Evolutionary conservation across 2,797 vertebrate species (phyloP).

Genomic region (Danio jaintianensis): DNA sequence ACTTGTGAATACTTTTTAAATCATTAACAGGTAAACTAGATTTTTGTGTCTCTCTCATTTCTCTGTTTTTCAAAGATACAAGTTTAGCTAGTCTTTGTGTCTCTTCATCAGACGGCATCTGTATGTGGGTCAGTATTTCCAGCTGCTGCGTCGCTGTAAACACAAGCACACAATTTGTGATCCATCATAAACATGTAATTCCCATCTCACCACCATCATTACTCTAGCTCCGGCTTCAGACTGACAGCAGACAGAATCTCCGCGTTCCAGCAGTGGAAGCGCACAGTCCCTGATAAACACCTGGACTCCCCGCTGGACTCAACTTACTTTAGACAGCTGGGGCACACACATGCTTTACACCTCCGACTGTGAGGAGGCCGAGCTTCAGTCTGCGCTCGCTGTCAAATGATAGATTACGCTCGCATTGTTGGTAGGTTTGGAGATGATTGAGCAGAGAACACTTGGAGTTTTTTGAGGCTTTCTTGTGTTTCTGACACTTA

Average conservation of each 20-base stretch:
- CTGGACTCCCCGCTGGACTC: slow-evolving; percentile 24
- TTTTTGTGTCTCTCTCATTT: background rate
- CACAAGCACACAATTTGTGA: background rate
- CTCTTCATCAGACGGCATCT: background rate
- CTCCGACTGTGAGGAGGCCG: slow-evolving; percentile 5
- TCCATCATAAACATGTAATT: slow-evolving; percentile 32
- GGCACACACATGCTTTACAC: slow-evolving; percentile 9
- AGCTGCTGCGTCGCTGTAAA: slow-evolving; percentile 9
- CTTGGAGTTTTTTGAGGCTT: background rate
- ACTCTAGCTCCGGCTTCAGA: background rate
- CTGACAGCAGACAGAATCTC: slow-evolving; percentile 25
- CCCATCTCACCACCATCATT: slow-evolving; percentile 18
- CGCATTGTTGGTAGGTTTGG: slow-evolving; percentile 3
- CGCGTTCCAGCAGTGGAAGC: slow-evolving; percentile 17
- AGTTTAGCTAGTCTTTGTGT: background rate
- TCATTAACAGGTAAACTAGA: slow-evolving; percentile 20
- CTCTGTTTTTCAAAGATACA: slow-evolving; percentile 7
- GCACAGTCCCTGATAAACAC: slow-evolving; percentile 34
- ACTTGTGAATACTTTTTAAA: background rate
- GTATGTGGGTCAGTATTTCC: slow-evolving; percentile 32
- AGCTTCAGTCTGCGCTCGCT: background rate
- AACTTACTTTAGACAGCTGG: slow-evolving; percentile 39
- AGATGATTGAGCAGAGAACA: background rate
- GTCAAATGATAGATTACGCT: background rate
- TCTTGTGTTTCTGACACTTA: slow-evolving; percentile 1